Percentiles rank a stretch among this genome's conserved stretches.
Evolutionary conservation across 2,113 vertebrate genomes (phyloP).

Genomic region (Rhinichthys klamathensis): DNA sequence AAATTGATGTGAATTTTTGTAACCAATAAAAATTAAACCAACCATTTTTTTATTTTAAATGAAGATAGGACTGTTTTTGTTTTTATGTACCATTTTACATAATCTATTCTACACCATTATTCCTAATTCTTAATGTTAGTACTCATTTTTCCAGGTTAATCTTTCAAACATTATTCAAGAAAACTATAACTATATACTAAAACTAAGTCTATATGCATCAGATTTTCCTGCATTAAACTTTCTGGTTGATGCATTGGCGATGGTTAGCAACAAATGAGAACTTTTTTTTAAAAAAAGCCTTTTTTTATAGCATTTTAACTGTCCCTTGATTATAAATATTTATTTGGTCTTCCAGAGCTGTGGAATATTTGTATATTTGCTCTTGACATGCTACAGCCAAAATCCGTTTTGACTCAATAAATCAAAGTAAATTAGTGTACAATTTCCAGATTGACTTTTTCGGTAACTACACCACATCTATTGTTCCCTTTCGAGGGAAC

Average conservation of each 20-base stretch:
- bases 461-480: not conserved
- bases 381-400: not conserved
- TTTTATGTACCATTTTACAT: not conserved
- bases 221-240: not conserved
- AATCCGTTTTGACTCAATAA: not conserved
- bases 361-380: not conserved
- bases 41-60: not conserved
- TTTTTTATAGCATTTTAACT: not conserved
- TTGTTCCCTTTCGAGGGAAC: too few species aligned
- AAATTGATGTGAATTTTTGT: not conserved
- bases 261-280: too few species aligned
- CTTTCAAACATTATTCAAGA: not conserved
- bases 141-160: not conserved
- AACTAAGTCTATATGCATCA: too few species aligned
- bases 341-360: not conserved
- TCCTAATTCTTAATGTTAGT: not conserved
- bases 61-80: not conserved
- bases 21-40: not conserved
- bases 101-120: not conserved
- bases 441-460: too few species aligned
- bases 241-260: not conserved
- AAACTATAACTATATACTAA: too few species aligned
- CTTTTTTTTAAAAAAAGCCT: not conserved
- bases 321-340: not conserved
- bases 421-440: not conserved